Evolutionary conservation across 1,140 invertebrate species (phyloP), one percentile per base, ranked within the genome.

Genomic region (Marisa cornuarietis): DNA sequence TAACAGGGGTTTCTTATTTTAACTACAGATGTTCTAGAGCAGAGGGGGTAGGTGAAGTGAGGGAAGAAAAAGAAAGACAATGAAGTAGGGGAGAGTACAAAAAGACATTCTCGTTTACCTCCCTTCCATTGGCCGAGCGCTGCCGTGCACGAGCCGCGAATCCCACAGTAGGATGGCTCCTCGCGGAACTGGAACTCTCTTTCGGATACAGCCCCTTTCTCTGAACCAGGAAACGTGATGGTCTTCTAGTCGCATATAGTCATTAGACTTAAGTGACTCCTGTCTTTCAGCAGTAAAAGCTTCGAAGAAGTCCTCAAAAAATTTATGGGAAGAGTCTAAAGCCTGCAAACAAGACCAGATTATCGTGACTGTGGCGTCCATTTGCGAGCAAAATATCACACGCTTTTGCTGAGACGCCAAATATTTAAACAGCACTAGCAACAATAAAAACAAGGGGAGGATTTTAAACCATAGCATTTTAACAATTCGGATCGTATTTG

Each of bases 91-190:
- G 31, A 42, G 31, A 42, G 31, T 42, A 42, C 31, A 42, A 42
- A 4, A 42, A 42, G 31, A 42, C 6, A 42, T 42, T 6, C 31
- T 6, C 6, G 31, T 6, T 14, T 62, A 8, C 51, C 73, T 75
- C 24, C 52, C 52, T 22, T n/a, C 31, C 22, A 75, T 18, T 18
- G 82, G 82, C 31, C 76, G 79, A 18, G 71, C 71, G 66, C 80
- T 84, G 31, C 79, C 83, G 76, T 84, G 82, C 71, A 42, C 31
- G 31, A 42, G 31, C 6, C 83, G 65, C 3, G 84, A 85, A 61
- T 85, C 83, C 84, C 83, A 85, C 16, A 85, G 69, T 13, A 85
- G 61, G 54, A 85, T 80, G 10, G 81, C 81, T 10, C 83, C 84
- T 68, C 81, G 84, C 7, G 84, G 83, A 49, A 83, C 84, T 9